Evolutionary conservation across 1,140 invertebrate genomes (phyloP), one percentile per base, ranked within the genome.

Genomic region (Pseudomyrmex concolor): DNA sequence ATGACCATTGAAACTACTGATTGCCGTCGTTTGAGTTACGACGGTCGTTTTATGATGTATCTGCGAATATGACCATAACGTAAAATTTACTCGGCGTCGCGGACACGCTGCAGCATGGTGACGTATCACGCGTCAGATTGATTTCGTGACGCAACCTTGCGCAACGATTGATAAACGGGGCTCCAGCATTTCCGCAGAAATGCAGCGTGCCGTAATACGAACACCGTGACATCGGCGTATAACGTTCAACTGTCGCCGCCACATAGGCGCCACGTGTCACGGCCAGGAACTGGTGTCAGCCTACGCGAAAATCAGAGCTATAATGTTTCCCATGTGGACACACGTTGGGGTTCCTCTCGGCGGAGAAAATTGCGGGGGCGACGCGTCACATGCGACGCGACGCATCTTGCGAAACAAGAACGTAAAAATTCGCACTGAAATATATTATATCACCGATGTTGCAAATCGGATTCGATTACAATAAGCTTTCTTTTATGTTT

Each of bases 271-370:
- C 89, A 71, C 62, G 84, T 86, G 85, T 89, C 89, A 85, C 84
- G 60, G 70, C 51, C 85, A 60, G 76, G 71, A 77, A 60, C 76
- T 74, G 70, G 84, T 70, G 57, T 84, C 90, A 72, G 73, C 90
- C 89, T 89, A 91, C 90, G 90, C 87, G 89, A 88, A 90, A 91
- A 90, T 86, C 89, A 86, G 15, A 67, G 67, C 77, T 50, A 59
- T 89, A 89, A 89, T 72, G 77, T 89, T 48, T 73, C 57, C 59
- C 73, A 50, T 88, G 78, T 13, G 66, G 71, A 34, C 34, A 59
- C 8, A 59, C 8, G 68, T 73, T 71, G 25, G 51, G 67, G 84
- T 81, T 87, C 85, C 83, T 88, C 83, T 54, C 17, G 19, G 48
- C 55, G 77, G 83, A 88, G 87, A 88, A 88, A 88, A 88, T 59